Conservation (phyloP, 2,113 vertebrate genomes). For the Festucalex cinctus region DNA sequence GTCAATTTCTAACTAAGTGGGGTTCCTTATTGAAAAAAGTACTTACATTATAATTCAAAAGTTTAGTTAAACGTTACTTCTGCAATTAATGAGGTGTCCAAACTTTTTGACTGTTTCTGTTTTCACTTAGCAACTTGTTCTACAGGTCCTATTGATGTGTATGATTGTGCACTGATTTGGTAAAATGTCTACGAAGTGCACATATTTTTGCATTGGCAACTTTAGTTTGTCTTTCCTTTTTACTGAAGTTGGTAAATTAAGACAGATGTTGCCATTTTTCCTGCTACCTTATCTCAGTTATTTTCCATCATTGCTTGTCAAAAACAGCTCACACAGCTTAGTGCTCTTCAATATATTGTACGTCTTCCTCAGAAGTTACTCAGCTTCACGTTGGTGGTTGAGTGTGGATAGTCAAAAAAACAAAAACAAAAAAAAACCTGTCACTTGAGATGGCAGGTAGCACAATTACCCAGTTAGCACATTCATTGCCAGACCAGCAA, state of each 20-base stretch:
- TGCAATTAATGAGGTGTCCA: no score
- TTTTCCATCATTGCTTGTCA: slow-evolving; percentile 31
- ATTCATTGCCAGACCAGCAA: no score
- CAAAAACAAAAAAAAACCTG: slow-evolving; percentile 45
- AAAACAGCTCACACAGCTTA: slow-evolving; percentile 31
- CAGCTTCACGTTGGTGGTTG: slow-evolving; percentile 20
- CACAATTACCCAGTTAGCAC: slow-evolving; percentile 64
- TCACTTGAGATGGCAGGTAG: slow-evolving; percentile 55
- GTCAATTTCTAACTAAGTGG: slow-evolving; percentile 60
- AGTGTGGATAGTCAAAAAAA: slow-evolving; percentile 42
- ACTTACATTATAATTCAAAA: slow-evolving; percentile 56
- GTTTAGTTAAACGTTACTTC: slow-evolving; percentile 37
- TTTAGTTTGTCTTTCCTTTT: slow-evolving; percentile 11
- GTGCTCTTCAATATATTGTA: slow-evolving; percentile 30
- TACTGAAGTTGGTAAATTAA: background rate
- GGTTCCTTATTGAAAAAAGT: slow-evolving; percentile 66
- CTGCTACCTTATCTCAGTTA: slow-evolving; percentile 21
- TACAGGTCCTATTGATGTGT: no score
- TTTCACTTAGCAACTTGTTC: no score
- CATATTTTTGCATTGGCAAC: slow-evolving; percentile 15
- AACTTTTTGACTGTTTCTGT: no score
- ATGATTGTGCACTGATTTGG: slow-evolving; percentile 6
- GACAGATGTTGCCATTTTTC: background rate
- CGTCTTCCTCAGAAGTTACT: slow-evolving; percentile 28
- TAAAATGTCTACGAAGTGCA: slow-evolving; percentile 49